Base-by-base conservation (phyloP, 2,113 vertebrate species). In the Electrona antarctica region DNA sequence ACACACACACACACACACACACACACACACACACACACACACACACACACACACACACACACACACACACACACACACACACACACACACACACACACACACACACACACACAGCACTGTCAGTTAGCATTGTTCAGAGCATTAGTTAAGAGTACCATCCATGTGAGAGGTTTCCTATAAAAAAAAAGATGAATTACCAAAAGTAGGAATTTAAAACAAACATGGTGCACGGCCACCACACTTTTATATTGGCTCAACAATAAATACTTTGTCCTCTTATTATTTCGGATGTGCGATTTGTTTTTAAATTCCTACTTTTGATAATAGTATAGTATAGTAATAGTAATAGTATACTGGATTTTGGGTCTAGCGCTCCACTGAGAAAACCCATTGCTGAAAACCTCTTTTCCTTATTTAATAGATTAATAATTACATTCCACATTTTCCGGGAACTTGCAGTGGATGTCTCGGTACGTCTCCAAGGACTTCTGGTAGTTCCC, bases 401-500 rank as follows among this genome's bases (percentile, higher is more conserved):
- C 21, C 21, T 21, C 21, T 21, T 21, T 21, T 21, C 21, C 21
- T 21, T 21, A 21, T 21, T 21, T 21, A 21, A 21, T 21, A 21
- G 21, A 21, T 21, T 21, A 21, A 21, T 41, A 55, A 21, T 95
- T 96, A 98, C 97, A 98, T 93, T 99, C 97, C 50, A 94, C 89
- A 56, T 97, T 98, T 79, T 99, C 98, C 11, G 97, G 97, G 88
- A 99, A 99, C 88, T 93, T 97, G 85, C 90, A 92, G 78, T 99
- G 96, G 88, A 98, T 96, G 13, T 94, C 93, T 90, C 96, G 98
- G 57, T 99, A 99, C 2, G 95, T 98, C 80, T 98, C 95, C 79
- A 98, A 91, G 60, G 98, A 94, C 92, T 95, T 97, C 79, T 97
- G 98, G 87, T 98, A 99, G 90, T 98, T 98, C 88, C 98, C 97